A percentile compares a stretch with the other conserved stretches of the same genome.
Evolutionary conservation across 2,113 vertebrate species (phyloP).

Genomic region (Bolborhynchus lineola): DNA sequence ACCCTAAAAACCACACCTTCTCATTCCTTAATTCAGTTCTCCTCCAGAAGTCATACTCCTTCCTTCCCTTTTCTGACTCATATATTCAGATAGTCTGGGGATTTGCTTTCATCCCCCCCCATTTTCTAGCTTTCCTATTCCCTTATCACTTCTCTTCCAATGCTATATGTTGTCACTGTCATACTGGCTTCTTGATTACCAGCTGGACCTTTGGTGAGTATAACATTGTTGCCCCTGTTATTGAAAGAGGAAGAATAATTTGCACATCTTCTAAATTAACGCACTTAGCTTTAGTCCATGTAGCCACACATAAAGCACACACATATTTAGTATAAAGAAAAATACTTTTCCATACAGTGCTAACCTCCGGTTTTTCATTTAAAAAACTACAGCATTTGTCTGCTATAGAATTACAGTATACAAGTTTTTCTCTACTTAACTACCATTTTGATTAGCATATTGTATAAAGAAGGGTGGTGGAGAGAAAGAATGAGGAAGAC

Average conservation of each 20-base stretch:
- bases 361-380: neutral
- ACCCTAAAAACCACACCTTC: neutral
- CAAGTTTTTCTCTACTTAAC: neutral
- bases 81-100: neutral
- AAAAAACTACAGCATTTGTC: neutral
- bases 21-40: neutral
- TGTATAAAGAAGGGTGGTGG: too few relatives aligned
- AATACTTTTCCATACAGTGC: neutral
- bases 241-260: neutral
- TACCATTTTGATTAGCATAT: neutral
- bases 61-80: neutral
- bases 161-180: neutral
- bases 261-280: neutral
- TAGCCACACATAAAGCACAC: neutral
- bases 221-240: neutral
- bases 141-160: neutral
- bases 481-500: neutral
- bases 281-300: neutral
- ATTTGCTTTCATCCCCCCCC: neutral
- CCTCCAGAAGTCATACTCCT: neutral
- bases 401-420: neutral
- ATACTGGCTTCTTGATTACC: neutral
- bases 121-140: neutral
- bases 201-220: neutral
- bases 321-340: neutral